Conservation (phyloP, 2,888 invertebrate genomes). For the Gnatocerus cornutus region DNA sequence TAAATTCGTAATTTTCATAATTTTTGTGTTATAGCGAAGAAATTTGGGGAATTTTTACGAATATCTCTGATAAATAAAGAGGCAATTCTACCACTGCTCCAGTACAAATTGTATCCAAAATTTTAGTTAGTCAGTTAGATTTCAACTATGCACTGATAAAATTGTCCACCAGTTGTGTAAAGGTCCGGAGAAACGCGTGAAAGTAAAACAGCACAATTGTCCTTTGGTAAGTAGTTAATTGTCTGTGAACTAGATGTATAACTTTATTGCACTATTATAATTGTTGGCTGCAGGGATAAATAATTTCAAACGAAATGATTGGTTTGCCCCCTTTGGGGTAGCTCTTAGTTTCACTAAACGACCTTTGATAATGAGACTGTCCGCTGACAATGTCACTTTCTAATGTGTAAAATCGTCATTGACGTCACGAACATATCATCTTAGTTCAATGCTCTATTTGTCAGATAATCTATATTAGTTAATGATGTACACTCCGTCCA, state of each 20-base stretch:
- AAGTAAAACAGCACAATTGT: not conserved
- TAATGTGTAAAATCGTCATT: conserved; percentile 1
- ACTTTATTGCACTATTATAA: not conserved
- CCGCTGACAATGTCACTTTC: not conserved
- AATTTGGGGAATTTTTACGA: too few species aligned
- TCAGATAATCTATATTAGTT: too few species aligned
- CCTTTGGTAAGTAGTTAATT: not conserved
- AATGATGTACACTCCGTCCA: too few species aligned
- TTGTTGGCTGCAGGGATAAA: not conserved
- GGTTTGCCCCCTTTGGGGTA: not conserved
- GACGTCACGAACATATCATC: not conserved
- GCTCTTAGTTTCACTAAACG: not conserved
- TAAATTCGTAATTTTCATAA: too few species aligned
- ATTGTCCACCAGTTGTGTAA: conserved; percentile 1
- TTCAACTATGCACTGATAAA: not conserved
- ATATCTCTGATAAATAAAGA: too few species aligned
- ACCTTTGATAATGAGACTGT: not conserved
- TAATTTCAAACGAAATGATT: too few species aligned
- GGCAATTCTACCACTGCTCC: too few species aligned
- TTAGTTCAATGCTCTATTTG: not conserved
- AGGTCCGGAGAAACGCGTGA: conserved; percentile 4
- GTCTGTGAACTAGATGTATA: not conserved
- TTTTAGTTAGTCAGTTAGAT: too few species aligned
- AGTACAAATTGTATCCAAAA: too few species aligned
- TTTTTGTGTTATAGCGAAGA: too few species aligned